phyloP scores from a whole-genome alignment of 2,797 vertebrate species.

The Peromyscus aztecus region DNA sequence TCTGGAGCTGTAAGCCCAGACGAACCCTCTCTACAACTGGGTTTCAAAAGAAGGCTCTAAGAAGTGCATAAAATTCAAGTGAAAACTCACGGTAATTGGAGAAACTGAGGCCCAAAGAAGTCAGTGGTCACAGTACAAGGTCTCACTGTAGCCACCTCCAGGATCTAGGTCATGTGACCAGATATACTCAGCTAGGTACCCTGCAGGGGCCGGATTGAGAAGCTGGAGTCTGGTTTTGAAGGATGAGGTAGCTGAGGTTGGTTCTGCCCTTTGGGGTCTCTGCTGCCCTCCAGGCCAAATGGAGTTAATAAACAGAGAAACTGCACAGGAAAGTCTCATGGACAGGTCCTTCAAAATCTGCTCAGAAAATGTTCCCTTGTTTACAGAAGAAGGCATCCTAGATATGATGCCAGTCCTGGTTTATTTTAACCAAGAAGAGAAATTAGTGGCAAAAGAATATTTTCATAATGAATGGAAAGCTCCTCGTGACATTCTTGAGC shows the following conservation, averaged over 20 bases:
- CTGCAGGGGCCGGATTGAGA: not conserved
- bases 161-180: not conserved
- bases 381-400: constrained; percentile 57
- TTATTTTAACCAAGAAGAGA: constrained; percentile 76
- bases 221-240: not conserved
- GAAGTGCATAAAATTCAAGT: not conserved
- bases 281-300: not conserved
- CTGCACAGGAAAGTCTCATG: constrained; percentile 29
- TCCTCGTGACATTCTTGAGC: constrained; percentile 84
- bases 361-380: constrained; percentile 66
- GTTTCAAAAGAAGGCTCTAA: not conserved
- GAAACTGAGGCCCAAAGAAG: not conserved
- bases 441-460: constrained; percentile 74
- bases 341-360: not conserved
- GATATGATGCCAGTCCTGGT: constrained; percentile 54
- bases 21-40: no score
- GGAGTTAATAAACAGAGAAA: constrained; percentile 23
- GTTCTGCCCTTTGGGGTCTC: no score
- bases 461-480: constrained; percentile 85
- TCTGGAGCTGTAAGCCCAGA: no score
- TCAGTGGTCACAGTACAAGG: not conserved
- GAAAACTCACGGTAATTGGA: not conserved
- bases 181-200: not conserved
- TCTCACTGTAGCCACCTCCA: not conserved
- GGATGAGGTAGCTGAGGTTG: rapidly evolving